Evolutionary conservation across 2,797 vertebrate species (phyloP), one percentile per base, ranked within the genome.

Genomic region (Lophius americanus): DNA sequence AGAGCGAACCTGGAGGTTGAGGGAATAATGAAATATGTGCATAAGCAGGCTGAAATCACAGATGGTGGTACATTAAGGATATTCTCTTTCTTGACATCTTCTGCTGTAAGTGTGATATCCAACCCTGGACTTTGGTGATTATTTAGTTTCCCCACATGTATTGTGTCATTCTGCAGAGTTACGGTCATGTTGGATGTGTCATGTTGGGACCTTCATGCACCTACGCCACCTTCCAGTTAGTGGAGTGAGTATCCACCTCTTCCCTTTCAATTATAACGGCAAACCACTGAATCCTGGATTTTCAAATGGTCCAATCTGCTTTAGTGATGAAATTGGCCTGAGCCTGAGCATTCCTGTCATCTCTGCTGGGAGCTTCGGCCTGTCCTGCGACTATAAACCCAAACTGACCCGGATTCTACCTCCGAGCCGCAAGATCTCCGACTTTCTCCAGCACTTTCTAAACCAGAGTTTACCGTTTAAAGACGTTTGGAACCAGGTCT

Each of bases 361-460:
- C 89, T 98, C 98, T 9, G 96, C 96, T 3, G 98, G 97, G 81
- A 99, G 97, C 87, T 99, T 98, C 39, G 98, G 98, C 14, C 80
- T 98, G 63, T 96, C 98, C 0, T 99, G 97, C 83, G 95, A 98
- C 93, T 94, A 92, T 69, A 97, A 96, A 76, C 86, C 90, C 69
- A 95, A 95, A 60, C 80, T 99, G 78, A 96, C 94, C 3, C 94
- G 98, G 43, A 85, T 98, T 71, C 89, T 99, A 88, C 94, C 95
- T 33, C 97, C 97, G 6, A 96, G 95, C 3, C 94, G 96, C 55
- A 99, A 99, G 82, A 56, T 99, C 73, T 89, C 85, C 0, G 87
- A 93, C 54, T 94, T 98, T 61, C 88, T 99, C 12, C 9, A 88
- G 47, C 39, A 93, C 54, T 97, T 99, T 73, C 93, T 95, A 92